phyloP scores from a whole-genome alignment of 1,140 invertebrate genomes.

The Drosophila nasuta region DNA sequence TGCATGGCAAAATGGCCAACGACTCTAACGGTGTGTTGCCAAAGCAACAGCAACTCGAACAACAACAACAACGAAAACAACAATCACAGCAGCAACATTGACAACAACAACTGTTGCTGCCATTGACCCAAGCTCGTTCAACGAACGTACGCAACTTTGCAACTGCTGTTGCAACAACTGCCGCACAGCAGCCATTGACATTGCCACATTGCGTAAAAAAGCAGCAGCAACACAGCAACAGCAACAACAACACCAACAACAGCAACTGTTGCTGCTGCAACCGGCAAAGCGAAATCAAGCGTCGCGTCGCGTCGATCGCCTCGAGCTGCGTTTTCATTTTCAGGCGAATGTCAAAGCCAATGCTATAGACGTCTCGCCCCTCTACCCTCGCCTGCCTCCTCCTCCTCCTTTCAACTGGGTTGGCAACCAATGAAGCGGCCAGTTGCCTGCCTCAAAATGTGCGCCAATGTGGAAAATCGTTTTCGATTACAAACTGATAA shows the following conservation, averaged over 20 bases:
- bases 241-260: not conserved
- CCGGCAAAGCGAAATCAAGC: conserved; percentile 29
- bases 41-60: conserved; percentile 2
- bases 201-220: conserved; percentile 50
- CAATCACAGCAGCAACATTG: not conserved
- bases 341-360: conserved; percentile 60
- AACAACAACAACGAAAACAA: conserved; percentile 11
- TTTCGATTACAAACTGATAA: conserved; percentile 49
- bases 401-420: not conserved
- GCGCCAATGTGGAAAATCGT: conserved; percentile 65
- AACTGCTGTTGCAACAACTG: conserved; percentile 22
- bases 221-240: not conserved
- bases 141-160: conserved; percentile 32
- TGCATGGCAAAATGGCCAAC: conserved; percentile 51
- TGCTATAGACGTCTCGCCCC: conserved; percentile 5
- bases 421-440: conserved; percentile 33
- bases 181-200: conserved; percentile 45
- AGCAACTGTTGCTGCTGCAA: conserved; percentile 7
- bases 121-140: conserved; percentile 41
- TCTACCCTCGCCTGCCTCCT: not conserved
- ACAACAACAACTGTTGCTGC: conserved; percentile 10
- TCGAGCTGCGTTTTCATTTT: conserved; percentile 48
- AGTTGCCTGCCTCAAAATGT: conserved; percentile 35
- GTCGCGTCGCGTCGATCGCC: conserved; percentile 10
- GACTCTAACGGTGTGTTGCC: conserved; percentile 36